A percentile compares a stretch with the other conserved stretches of the same genome.
Evolutionary conservation across 2,888 invertebrate genomes (phyloP).

Genomic region (Luffia ferchaultella): DNA sequence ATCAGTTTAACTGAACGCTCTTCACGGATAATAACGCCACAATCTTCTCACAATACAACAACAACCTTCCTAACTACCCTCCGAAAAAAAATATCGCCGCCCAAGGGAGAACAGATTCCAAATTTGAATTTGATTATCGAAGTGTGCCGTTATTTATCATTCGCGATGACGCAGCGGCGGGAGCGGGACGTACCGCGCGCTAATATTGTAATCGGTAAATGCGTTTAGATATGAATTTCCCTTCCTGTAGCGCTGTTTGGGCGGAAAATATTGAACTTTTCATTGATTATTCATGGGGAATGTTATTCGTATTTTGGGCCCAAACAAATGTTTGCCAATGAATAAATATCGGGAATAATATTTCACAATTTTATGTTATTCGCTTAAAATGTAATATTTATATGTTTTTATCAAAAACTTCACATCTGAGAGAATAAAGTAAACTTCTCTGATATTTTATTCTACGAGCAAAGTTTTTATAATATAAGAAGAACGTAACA

Average conservation of each 20-base stretch:
- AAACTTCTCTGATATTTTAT: background rate
- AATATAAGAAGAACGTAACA: background rate
- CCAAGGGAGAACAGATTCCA: constrained; percentile 59
- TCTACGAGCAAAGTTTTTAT: background rate
- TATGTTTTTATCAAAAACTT: no score
- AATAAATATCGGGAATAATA: no score
- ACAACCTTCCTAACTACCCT: constrained; percentile 34
- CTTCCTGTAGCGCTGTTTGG: constrained; percentile 43
- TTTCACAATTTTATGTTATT: no score
- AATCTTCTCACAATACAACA: constrained; percentile 60
- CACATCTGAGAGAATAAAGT: no score
- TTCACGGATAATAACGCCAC: constrained; percentile 64
- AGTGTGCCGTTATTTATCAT: constrained; percentile 65
- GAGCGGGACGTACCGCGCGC: constrained; percentile 45
- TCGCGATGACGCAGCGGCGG: constrained; percentile 53
- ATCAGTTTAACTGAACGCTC: constrained; percentile 59
- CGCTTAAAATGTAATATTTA: no score
- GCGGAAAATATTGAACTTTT: constrained; percentile 52
- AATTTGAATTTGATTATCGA: constrained; percentile 67
- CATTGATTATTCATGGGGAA: constrained; percentile 40
- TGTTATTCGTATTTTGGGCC: constrained; percentile 1
- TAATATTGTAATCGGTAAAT: constrained; percentile 63
- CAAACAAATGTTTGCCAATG: background rate
- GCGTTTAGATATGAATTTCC: constrained; percentile 54
- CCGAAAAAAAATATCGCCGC: constrained; percentile 27